Conservation (phyloP, 2,797 vertebrate species). For the Silurus aristotelis region DNA sequence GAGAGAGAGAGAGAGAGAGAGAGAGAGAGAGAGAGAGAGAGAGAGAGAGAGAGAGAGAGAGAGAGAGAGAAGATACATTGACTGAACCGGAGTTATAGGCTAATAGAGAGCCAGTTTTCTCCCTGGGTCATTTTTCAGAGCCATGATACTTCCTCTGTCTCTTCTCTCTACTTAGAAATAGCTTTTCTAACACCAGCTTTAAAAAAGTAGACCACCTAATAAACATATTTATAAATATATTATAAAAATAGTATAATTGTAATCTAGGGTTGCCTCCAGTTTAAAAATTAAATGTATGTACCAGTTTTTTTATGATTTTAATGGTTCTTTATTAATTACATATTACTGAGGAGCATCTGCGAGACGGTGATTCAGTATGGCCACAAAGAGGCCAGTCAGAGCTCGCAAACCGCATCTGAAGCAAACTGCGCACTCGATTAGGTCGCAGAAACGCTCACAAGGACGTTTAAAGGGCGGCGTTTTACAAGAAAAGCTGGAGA, state of each 20-base stretch:
- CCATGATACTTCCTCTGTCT: not conserved
- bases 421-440: no score
- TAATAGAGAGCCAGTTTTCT: not conserved
- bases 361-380: no score
- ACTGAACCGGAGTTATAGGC: not conserved
- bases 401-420: no score
- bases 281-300: not conserved
- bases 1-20: not conserved
- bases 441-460: no score
- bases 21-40: not conserved
- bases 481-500: no score
- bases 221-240: no score
- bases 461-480: no score
- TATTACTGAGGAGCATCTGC: not conserved
- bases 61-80: not conserved
- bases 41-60: not conserved
- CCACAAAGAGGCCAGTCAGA: no score
- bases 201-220: not conserved
- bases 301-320: not conserved
- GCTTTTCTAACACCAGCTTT: not conserved
- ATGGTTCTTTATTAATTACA: not conserved
- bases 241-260: not conserved
- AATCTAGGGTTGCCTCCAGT: not conserved
- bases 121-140: not conserved
- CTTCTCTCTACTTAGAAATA: not conserved